Evolutionary conservation across 2,113 vertebrate genomes (phyloP).

Genomic region (Corythaixoides concolor): DNA sequence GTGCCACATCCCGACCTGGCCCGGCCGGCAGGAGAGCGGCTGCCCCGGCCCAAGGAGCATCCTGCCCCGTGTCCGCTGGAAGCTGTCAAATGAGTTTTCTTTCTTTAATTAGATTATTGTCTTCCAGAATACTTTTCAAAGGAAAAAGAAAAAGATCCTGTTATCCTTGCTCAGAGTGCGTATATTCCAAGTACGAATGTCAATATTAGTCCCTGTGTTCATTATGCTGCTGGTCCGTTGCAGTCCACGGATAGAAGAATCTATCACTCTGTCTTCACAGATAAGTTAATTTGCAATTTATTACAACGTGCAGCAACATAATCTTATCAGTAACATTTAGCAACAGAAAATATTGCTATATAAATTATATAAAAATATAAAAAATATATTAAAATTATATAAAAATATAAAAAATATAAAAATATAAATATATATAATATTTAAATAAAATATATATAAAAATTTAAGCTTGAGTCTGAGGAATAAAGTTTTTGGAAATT

Average conservation of each 20-base stretch:
- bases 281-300: no score
- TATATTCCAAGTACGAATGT: background rate
- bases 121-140: background rate
- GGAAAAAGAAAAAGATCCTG: no score
- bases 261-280: rapidly evolving
- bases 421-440: no score
- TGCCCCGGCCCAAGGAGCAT: no score
- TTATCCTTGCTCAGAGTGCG: background rate
- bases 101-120: background rate
- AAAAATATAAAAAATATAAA: no score
- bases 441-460: no score
- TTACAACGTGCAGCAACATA: background rate
- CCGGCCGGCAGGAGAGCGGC: background rate
- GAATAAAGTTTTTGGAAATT: background rate
- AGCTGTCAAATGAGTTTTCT: rapidly evolving
- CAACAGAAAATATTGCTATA: background rate
- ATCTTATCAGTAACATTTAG: background rate
- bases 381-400: no score
- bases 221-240: rapidly evolving
- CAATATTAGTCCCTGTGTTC: rapidly evolving
- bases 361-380: no score
- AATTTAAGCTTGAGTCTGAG: background rate
- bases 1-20: background rate
- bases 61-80: rapidly evolving
- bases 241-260: background rate